These are phyloP conservation scores for Isichthys henryi DNA, from an alignment of 2,113 vertebrate species.

Conservation along the genomic window DNA sequence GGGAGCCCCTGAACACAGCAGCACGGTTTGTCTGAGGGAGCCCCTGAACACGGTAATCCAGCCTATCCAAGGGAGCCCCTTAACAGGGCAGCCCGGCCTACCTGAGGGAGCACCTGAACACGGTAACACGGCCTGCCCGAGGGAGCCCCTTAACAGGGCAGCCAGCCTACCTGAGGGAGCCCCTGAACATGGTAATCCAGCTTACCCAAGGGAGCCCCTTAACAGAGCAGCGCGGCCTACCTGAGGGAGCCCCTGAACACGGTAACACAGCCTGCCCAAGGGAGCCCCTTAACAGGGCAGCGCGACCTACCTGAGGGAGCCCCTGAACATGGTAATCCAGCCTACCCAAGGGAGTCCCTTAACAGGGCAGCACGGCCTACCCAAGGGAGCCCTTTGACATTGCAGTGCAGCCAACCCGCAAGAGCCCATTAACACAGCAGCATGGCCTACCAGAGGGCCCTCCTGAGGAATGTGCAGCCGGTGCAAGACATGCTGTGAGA, in stretches of 20 bases:
- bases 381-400: not conserved
- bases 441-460: slow-evolving; percentile 68
- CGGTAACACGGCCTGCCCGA: rapidly evolving
- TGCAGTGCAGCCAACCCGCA: not conserved
- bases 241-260: too few species aligned
- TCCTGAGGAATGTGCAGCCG: slow-evolving; percentile 75
- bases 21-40: too few species aligned
- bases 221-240: not conserved
- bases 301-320: too few species aligned
- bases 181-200: too few species aligned
- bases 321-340: too few species aligned
- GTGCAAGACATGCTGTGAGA: slow-evolving; percentile 89
- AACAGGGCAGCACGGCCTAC: too few species aligned
- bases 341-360: too few species aligned
- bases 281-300: too few species aligned
- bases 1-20: too few species aligned
- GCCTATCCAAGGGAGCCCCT: not conserved
- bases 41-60: not conserved
- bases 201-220: not conserved
- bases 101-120: not conserved
- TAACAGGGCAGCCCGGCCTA: not conserved
- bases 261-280: not conserved
- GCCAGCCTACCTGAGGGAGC: not conserved
- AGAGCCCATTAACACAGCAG: not conserved
- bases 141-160: not conserved